These are phyloP conservation scores for Andricus grossulariae DNA, from an alignment of 1,140 invertebrate species.

Conservation along the genomic window DNA sequence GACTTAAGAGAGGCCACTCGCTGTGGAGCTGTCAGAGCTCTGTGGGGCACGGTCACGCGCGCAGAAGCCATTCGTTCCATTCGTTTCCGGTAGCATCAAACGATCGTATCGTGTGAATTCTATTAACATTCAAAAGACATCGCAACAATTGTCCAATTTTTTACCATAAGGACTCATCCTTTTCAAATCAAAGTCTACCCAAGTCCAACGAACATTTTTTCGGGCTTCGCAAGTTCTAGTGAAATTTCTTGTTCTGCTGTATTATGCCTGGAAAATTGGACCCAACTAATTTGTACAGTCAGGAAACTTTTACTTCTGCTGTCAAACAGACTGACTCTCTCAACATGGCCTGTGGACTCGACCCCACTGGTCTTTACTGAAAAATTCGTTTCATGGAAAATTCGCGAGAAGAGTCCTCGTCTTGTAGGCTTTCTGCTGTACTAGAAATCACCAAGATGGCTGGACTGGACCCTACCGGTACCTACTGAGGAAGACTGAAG, in stretches of 20 bases:
- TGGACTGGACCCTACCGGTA: constrained; percentile 57
- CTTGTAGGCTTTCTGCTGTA: constrained; percentile 3
- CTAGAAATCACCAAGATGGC: constrained; percentile 46
- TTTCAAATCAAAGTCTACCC: background rate
- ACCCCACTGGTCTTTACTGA: constrained; percentile 71
- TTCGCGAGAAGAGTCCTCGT: background rate
- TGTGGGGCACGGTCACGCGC: constrained; percentile 76
- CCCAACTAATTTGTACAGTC: constrained; percentile 71
- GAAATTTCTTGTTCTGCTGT: background rate
- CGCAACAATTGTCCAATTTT: background rate
- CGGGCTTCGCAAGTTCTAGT: background rate
- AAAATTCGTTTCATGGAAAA: constrained; percentile 36
- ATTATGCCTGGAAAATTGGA: constrained; percentile 69
- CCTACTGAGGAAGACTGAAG: constrained; percentile 47
- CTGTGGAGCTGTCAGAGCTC: constrained; percentile 76
- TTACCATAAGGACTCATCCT: background rate
- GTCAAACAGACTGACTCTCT: constrained; percentile 44
- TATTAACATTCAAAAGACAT: background rate
- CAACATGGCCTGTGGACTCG: constrained; percentile 65
- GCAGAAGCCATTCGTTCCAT: constrained; percentile 58
- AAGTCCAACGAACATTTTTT: background rate
- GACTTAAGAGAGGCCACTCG: constrained; percentile 77
- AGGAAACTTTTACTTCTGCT: constrained; percentile 22
- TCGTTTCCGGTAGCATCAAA: constrained; percentile 64
- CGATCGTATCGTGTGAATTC: constrained; percentile 39